Base-by-base conservation (phyloP, 2,888 invertebrate species). In the Eucera pruinosa region DNA sequence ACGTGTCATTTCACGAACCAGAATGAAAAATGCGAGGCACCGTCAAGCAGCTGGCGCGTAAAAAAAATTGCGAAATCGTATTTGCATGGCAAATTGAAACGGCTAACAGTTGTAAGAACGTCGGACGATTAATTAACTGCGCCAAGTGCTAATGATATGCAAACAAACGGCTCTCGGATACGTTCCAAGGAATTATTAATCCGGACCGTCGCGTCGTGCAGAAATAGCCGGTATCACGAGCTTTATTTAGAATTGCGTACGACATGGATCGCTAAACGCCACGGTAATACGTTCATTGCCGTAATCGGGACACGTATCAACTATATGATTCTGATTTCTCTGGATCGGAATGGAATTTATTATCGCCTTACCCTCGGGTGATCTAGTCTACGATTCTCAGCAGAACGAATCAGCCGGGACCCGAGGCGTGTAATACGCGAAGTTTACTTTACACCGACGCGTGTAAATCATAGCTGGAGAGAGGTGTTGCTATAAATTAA, bases 401-500 rank as follows among this genome's bases (percentile, higher is more conserved):
- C 41, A 9, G 55, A 58, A 76, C 72, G 75, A 81, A 77, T 75
- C 68, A n/a, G n/a, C n/a, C n/a, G n/a, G n/a, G n/a, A 33, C 45
- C 36, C 66, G 13, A 23, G 39, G 60, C 61, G 62, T 70, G 70
- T 52, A 78, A 81, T 71, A 78, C 70, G 48, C 73, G 25, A 73
- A 55, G 71, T 76, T 84, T 64, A 68, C 52, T 69, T 76, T 72
- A 50, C 41, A 52, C 62, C 74, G 66, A 71, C 65, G 58, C 41
- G 52, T 76, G 73, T 81, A 84, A 84, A 79, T 83, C 76, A 83
- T 65, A 43, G 43, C 43, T n/a, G n/a, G 30, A 52, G 66, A 23
- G 47, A 76, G 71, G 79, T 69, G 74, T 77, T 64, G 60, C 66
- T 58, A 73, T 73, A 73, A 73, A 68, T 83, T 83, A 67, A 70